These are phyloP conservation scores for Blennius ocellaris DNA, from an alignment of 2,113 vertebrate genomes.

Conservation along the genomic window DNA sequence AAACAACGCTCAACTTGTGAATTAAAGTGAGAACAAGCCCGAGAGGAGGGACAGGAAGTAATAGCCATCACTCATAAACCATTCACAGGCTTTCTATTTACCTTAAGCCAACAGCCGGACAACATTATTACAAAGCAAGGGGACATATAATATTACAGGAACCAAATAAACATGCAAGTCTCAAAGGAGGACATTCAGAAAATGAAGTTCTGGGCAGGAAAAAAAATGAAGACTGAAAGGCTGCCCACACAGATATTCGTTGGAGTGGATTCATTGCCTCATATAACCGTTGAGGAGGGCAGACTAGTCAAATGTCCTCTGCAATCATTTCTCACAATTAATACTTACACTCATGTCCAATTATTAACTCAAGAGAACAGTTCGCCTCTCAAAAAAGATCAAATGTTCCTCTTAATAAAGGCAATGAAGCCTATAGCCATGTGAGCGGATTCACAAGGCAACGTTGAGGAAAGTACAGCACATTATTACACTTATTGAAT, in stretches of 20 bases:
- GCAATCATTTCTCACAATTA: slow-evolving; percentile 13
- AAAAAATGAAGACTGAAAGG: slow-evolving; percentile 21
- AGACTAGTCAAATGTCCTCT: slow-evolving; percentile 43
- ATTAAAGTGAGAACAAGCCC: slow-evolving; percentile 16
- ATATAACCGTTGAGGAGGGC: slow-evolving; percentile 22
- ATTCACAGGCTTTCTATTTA: slow-evolving; percentile 27
- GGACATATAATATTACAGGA: slow-evolving; percentile 22
- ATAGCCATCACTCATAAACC: slow-evolving; percentile 10
- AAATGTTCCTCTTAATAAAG: not conserved
- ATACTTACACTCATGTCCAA: not conserved
- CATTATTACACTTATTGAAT: no score
- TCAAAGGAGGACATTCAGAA: slow-evolving; percentile 32
- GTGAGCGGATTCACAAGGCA: not conserved
- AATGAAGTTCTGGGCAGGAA: slow-evolving; percentile 20
- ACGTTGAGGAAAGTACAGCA: not conserved
- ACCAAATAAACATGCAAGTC: slow-evolving; percentile 35
- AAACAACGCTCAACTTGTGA: slow-evolving; percentile 23
- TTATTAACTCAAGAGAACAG: not conserved
- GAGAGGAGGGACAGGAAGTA: not conserved
- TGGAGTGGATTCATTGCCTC: slow-evolving; percentile 30
- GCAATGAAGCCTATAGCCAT: not conserved
- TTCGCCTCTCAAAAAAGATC: not conserved
- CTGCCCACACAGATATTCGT: slow-evolving; percentile 57
- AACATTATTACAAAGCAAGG: slow-evolving; percentile 25
- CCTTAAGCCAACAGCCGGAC: slow-evolving; percentile 9